Percentiles rank a stretch among this genome's conserved stretches.
These are phyloP conservation scores for Bombycilla garrulus DNA, from an alignment of 2,113 vertebrate genomes.

Conservation along the genomic window DNA sequence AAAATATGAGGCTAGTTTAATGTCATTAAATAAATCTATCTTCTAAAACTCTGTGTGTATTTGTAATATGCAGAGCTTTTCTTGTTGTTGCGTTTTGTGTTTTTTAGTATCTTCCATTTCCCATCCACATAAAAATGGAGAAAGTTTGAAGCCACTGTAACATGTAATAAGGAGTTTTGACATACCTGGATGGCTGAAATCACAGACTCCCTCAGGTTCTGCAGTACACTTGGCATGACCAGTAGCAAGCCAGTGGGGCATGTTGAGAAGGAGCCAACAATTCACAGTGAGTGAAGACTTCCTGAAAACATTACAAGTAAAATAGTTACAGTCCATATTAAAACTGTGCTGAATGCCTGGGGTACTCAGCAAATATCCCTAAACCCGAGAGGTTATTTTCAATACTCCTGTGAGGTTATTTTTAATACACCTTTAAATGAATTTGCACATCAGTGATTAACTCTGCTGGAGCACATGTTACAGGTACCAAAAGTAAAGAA, in stretches of 20 bases:
- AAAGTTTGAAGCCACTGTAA: background rate
- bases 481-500: background rate
- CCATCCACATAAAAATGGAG: background rate
- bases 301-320: background rate
- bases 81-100: background rate
- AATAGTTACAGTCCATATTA: background rate
- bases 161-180: background rate
- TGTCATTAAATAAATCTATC: background rate
- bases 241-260: background rate
- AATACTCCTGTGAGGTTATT: slow-evolving; percentile 15
- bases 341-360: background rate
- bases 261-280: background rate
- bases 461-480: background rate
- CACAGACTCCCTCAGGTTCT: background rate
- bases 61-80: background rate
- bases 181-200: background rate
- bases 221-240: background rate
- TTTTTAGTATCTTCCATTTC: background rate
- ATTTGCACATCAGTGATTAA: background rate
- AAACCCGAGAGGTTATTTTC: slow-evolving; percentile 18
- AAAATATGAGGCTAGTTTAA: background rate
- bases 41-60: background rate
- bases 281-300: background rate
- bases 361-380: background rate
- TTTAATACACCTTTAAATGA: slow-evolving; percentile 13